These are phyloP conservation scores for Falcunculus frontatus DNA, from an alignment of 2,113 vertebrate genomes.

Conservation along the genomic window DNA sequence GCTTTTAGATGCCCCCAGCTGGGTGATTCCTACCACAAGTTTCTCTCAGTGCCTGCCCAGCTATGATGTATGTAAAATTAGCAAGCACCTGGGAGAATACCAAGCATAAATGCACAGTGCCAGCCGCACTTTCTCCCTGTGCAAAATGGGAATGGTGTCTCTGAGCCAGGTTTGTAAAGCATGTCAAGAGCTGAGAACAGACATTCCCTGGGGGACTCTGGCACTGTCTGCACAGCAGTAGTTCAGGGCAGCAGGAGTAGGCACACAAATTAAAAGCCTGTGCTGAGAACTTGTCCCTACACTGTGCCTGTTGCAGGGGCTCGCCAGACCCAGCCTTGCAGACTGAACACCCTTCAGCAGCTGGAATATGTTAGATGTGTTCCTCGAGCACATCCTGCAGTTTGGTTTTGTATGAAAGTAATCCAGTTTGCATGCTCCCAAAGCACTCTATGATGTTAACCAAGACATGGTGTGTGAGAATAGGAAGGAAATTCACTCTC, in stretches of 20 bases:
- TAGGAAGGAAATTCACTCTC: not conserved
- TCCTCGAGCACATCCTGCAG: not conserved
- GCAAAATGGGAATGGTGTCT: not conserved
- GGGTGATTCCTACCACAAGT: not conserved
- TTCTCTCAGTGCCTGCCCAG: not conserved
- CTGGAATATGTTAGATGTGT: not conserved
- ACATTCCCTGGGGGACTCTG: not conserved
- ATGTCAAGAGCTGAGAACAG: not conserved
- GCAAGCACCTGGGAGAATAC: not conserved
- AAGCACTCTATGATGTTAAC: not conserved
- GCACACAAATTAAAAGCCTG: not conserved
- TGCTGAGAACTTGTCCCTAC: not conserved
- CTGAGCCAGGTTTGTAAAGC: not conserved
- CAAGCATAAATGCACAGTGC: not conserved
- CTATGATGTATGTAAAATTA: not conserved
- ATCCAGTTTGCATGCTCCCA: not conserved
- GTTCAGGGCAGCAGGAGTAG: not conserved
- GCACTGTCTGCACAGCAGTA: not conserved
- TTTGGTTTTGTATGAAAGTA: not conserved
- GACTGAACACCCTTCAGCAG: not conserved
- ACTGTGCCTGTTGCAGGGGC: not conserved
- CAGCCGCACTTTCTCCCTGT: not conserved
- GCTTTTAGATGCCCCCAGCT: not conserved
- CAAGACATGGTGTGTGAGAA: accelerated
- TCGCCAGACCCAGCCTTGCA: not conserved